These are phyloP conservation scores for Flabesymbios commensalis DNA, from an alignment of 2,888 invertebrate genomes.

Conservation along the genomic window DNA sequence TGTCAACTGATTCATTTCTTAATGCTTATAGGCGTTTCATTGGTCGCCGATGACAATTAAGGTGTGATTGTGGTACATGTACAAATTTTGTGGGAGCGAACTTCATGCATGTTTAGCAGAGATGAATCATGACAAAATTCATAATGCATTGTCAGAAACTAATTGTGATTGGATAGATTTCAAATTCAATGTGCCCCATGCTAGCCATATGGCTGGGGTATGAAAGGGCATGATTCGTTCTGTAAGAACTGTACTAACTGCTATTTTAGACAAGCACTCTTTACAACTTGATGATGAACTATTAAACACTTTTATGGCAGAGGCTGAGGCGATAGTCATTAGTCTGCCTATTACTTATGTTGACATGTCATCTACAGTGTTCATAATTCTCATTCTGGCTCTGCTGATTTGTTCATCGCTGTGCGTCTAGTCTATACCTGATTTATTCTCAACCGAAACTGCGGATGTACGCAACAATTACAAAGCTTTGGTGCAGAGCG, in stretches of 20 bases:
- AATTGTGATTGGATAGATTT: constrained; percentile 1
- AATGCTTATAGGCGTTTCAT: background rate
- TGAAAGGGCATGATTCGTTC: constrained; percentile 8
- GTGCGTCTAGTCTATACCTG: too few species aligned
- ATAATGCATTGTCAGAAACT: background rate
- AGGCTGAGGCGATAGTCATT: background rate
- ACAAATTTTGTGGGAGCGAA: background rate
- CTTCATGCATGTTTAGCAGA: background rate
- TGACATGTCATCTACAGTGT: background rate
- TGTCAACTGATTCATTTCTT: too few species aligned
- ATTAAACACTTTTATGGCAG: constrained; percentile 1
- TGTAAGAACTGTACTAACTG: background rate
- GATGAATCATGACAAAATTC: background rate
- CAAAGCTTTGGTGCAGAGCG: too few species aligned
- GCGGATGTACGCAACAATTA: too few species aligned
- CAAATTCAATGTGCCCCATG: constrained; percentile 7
- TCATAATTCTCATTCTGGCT: too few species aligned
- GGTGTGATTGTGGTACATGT: constrained; percentile 14
- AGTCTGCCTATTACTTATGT: background rate
- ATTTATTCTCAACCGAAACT: too few species aligned
- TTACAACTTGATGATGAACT: background rate
- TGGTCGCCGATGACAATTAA: background rate
- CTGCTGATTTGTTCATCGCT: too few species aligned
- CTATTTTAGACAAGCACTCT: background rate
- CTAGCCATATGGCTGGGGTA: constrained; percentile 1